Evolutionary conservation across 2,797 vertebrate species (phyloP).

Genomic region (Tadarida brasiliensis): DNA sequence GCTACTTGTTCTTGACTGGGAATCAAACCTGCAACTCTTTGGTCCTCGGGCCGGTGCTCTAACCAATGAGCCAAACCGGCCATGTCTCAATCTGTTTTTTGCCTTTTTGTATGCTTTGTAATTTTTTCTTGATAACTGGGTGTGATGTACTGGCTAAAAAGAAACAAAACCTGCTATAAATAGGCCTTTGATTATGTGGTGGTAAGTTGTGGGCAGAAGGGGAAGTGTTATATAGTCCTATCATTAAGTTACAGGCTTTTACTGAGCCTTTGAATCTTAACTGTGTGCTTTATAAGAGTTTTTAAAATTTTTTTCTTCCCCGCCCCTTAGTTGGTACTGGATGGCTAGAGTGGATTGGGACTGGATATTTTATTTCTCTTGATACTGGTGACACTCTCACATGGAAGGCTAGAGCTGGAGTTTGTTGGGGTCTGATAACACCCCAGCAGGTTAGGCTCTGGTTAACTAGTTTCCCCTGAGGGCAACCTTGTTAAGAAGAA

Average conservation of each 20-base stretch:
- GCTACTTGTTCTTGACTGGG: too few relatives aligned
- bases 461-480: not conserved
- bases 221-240: not conserved
- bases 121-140: not conserved
- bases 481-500: not conserved
- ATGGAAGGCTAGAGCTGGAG: not conserved
- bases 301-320: not conserved
- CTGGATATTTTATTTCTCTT: not conserved
- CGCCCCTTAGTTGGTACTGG: not conserved
- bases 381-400: too few relatives aligned
- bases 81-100: not conserved
- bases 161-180: not conserved
- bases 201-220: not conserved
- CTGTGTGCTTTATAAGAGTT: not conserved
- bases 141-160: not conserved
- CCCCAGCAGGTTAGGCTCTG: not conserved
- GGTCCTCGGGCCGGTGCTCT: too few relatives aligned
- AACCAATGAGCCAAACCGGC: too few relatives aligned
- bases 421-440: not conserved
- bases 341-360: not conserved
- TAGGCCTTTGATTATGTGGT: not conserved
- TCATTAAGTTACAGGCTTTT: not conserved
- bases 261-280: not conserved
- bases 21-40: too few relatives aligned
- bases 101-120: not conserved